Evolutionary conservation across 2,113 vertebrate species (phyloP).

Genomic region (Telmatochromis bifrenatus): DNA sequence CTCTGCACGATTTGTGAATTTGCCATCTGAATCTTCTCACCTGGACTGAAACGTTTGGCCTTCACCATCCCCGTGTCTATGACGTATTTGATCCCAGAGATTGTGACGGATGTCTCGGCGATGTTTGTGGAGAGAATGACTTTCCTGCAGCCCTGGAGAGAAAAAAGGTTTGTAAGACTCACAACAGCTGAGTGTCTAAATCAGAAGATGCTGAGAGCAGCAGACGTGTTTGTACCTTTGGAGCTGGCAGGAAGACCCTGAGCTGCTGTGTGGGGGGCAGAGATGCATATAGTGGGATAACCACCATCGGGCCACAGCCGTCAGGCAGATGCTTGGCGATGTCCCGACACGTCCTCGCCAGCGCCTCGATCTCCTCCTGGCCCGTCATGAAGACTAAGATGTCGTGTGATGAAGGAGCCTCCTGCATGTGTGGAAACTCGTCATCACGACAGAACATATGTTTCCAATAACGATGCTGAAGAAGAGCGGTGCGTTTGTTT

Average conservation of each 20-base stretch:
- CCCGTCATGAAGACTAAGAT: conserved; percentile 96
- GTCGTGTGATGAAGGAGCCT: conserved; percentile 83
- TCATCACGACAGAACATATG: background rate
- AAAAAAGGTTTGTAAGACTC: background rate
- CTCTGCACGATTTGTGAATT: background rate
- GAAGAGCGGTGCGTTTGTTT: background rate
- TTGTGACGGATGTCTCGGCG: conserved; percentile 94
- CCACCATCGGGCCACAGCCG: conserved; percentile 75
- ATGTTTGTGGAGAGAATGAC: conserved; percentile 97
- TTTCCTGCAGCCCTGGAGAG: conserved; percentile 85
- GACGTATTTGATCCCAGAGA: conserved; percentile 90
- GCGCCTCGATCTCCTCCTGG: conserved; percentile 96
- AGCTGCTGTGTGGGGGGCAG: conserved; percentile 87
- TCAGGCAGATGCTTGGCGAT: conserved; percentile 87
- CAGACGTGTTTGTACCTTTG: conserved; percentile 72
- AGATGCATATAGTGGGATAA: conserved; percentile 89
- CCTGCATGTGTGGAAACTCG: conserved; percentile 60
- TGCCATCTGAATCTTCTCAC: conserved; percentile 61
- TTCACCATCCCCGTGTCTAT: conserved; percentile 98
- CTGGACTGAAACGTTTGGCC: conserved; percentile 92
- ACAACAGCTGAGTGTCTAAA: background rate
- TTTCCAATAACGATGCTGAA: background rate
- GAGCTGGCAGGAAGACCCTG: conserved; percentile 84
- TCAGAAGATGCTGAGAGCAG: background rate
- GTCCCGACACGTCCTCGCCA: conserved; percentile 89